Conservation (phyloP, 2,888 invertebrate species). For the Callosobruchus maculatus region DNA sequence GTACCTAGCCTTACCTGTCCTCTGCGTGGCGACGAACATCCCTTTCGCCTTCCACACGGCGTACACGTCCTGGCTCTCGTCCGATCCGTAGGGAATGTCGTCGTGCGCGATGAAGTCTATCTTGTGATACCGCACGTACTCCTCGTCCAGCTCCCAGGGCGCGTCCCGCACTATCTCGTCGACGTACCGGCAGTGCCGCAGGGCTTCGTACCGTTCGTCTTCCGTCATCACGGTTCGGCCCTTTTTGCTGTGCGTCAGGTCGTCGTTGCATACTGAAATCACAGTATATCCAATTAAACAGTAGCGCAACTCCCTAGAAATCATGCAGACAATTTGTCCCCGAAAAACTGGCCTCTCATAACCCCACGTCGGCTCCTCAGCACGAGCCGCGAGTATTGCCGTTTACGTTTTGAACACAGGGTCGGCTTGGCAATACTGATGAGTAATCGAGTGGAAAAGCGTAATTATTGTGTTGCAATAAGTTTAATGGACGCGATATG, state of each 20-base stretch:
- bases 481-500: no score
- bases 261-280: slow-evolving; percentile 82
- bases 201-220: slow-evolving; percentile 93
- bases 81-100: slow-evolving; percentile 92
- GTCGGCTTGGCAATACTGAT: no score
- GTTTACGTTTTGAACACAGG: no score
- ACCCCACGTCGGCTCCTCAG: no score
- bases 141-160: slow-evolving; percentile 92
- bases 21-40: slow-evolving; percentile 96
- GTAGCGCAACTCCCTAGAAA: no score
- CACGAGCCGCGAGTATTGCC: no score
- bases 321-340: no score
- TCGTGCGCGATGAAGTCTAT: slow-evolving; percentile 99
- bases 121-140: slow-evolving; percentile 87
- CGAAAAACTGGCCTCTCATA: no score
- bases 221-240: slow-evolving; percentile 97
- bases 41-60: slow-evolving; percentile 83
- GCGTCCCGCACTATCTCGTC: slow-evolving; percentile 93
- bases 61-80: slow-evolving; percentile 82
- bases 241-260: slow-evolving; percentile 85
- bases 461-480: no score
- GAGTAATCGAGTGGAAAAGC: no score
- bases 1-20: slow-evolving; percentile 55
- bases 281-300: no score
- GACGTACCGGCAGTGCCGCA: slow-evolving; percentile 97